phyloP scores from a whole-genome alignment of 2,113 vertebrate species.

The Cepphus grylle region DNA sequence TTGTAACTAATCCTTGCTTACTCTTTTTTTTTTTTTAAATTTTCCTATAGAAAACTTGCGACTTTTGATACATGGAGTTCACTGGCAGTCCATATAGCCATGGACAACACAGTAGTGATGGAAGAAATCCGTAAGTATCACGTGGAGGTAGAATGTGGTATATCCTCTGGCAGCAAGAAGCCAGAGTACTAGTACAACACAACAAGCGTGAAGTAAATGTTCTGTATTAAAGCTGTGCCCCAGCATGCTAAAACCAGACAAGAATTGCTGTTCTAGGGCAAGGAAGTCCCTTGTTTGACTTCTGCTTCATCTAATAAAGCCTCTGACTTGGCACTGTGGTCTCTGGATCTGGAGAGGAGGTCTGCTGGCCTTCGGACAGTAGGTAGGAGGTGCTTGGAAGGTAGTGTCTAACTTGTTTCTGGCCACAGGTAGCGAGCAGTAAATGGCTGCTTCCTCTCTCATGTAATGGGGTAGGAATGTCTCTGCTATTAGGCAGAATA shows the following conservation, averaged over 20 bases:
- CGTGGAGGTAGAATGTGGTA: rapidly evolving
- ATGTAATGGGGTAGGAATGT: not conserved
- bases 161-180: not conserved
- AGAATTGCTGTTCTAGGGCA: not conserved
- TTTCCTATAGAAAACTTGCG: constrained; percentile 84
- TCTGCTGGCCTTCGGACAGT: not conserved
- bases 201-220: not conserved
- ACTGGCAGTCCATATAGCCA: constrained; percentile 93
- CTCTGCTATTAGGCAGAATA: not conserved
- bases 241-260: not conserved
- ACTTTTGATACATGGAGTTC: constrained; percentile 94
- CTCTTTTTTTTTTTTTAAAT: not conserved
- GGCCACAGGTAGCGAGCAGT: not conserved
- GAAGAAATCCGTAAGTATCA: constrained; percentile 93
- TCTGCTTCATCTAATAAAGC: not conserved
- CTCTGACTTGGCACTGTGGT: not conserved
- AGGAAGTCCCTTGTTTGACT: not conserved
- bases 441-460: not conserved
- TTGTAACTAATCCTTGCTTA: not conserved
- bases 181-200: not conserved
- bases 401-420: not conserved
- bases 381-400: not conserved
- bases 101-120: constrained; percentile 99
- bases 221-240: not conserved
- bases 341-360: not conserved